These are phyloP conservation scores for Diuraphis noxia DNA, from an alignment of 1,140 invertebrate genomes.

Conservation along the genomic window DNA sequence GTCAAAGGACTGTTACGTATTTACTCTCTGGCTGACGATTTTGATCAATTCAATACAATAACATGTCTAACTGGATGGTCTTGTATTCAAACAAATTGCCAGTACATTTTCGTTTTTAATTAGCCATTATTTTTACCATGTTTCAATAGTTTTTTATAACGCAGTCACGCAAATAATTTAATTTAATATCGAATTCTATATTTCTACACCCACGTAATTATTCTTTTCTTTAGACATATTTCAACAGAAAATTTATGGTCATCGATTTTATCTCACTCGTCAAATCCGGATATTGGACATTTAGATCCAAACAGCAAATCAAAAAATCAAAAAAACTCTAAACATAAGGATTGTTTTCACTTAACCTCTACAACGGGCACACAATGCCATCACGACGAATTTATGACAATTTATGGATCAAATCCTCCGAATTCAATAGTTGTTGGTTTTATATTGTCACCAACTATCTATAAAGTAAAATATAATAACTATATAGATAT, in stretches of 20 bases:
- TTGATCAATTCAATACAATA: constrained; percentile 24
- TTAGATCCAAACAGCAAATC: background rate
- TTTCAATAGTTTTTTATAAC: background rate
- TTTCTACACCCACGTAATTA: background rate
- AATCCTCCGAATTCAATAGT: background rate
- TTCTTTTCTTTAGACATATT: background rate
- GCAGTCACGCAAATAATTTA: background rate
- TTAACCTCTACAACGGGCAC: background rate
- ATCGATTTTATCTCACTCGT: constrained; percentile 1
- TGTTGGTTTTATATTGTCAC: background rate
- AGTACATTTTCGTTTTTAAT: background rate
- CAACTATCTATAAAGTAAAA: background rate
- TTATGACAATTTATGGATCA: background rate
- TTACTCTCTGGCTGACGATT: background rate
- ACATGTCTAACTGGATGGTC: constrained; percentile 42
- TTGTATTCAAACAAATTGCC: constrained; percentile 11
- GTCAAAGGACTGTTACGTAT: constrained; percentile 36
- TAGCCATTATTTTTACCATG: background rate
- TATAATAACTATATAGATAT: background rate
- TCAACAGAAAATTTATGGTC: constrained; percentile 7
- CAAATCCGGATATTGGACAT: background rate
- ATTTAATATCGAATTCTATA: background rate
- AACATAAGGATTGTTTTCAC: background rate
- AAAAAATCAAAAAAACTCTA: background rate
- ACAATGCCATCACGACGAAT: background rate